Percentiles rank a stretch among this genome's conserved stretches.
Evolutionary conservation across 2,888 invertebrate genomes (phyloP).

Genomic region (Allolobophora icterica): DNA sequence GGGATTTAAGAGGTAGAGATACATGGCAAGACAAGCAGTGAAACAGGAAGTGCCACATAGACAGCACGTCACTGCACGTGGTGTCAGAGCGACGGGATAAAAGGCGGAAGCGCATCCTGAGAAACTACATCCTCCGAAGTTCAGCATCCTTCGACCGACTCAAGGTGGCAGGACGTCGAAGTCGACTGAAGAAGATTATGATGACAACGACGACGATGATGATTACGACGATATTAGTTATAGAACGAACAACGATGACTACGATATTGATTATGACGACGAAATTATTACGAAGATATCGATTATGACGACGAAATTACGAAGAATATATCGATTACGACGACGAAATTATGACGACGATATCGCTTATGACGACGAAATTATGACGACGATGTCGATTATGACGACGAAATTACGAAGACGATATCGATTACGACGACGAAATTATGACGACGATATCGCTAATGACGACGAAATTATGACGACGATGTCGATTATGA

Average conservation of each 20-base stretch:
- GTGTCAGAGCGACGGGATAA: background rate
- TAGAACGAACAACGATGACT: background rate
- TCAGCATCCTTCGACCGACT: background rate
- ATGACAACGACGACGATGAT: background rate
- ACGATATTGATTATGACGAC: background rate
- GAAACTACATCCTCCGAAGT: background rate
- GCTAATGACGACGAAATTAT: no score
- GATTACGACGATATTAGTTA: background rate
- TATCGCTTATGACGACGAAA: no score
- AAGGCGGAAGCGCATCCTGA: background rate
- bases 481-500: background rate
- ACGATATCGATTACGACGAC: no score
- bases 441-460: no score
- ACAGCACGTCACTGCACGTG: background rate
- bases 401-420: background rate
- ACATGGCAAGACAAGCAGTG: background rate
- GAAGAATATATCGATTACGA: no score
- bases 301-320: background rate
- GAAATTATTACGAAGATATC: background rate
- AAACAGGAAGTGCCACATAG: background rate
- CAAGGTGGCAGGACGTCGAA: background rate
- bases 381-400: background rate
- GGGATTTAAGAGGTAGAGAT: background rate
- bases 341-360: background rate
- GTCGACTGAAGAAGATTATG: background rate